Conservation (phyloP, 2,888 invertebrate species). For the Pasiphila rectangulata region DNA sequence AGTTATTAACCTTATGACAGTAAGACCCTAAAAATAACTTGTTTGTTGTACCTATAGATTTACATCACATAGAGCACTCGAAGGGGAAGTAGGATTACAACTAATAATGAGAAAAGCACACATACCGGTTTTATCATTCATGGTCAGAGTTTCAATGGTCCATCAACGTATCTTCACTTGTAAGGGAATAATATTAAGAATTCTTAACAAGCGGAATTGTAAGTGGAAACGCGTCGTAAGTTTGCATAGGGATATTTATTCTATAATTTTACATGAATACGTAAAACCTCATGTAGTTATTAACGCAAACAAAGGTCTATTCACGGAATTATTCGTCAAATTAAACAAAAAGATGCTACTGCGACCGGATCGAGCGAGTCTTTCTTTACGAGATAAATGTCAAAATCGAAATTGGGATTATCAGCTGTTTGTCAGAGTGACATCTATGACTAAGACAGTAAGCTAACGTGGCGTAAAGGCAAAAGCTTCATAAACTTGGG, state of each 20-base stretch:
- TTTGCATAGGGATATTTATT: not conserved
- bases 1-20: no score
- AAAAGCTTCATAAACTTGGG: no score
- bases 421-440: not conserved
- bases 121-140: conserved; percentile 49
- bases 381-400: not conserved
- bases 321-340: not conserved
- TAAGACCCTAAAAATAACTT: not conserved
- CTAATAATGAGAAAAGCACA: conserved; percentile 21
- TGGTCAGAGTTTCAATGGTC: conserved; percentile 34
- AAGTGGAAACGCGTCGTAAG: conserved; percentile 16
- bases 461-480: no score
- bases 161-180: conserved; percentile 16
- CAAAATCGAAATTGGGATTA: conserved; percentile 3
- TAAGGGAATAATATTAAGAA: not conserved
- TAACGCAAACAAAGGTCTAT: no score
- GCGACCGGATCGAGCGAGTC: not conserved
- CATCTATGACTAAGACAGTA: not conserved
- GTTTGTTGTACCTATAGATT: not conserved
- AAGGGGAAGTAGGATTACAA: not conserved
- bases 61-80: not conserved
- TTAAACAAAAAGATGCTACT: not conserved
- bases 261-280: no score
- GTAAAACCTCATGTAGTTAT: no score
- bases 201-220: not conserved